Conservation (phyloP, 92 coral and sea anemone species). For the Actinostola sp. region DNA sequence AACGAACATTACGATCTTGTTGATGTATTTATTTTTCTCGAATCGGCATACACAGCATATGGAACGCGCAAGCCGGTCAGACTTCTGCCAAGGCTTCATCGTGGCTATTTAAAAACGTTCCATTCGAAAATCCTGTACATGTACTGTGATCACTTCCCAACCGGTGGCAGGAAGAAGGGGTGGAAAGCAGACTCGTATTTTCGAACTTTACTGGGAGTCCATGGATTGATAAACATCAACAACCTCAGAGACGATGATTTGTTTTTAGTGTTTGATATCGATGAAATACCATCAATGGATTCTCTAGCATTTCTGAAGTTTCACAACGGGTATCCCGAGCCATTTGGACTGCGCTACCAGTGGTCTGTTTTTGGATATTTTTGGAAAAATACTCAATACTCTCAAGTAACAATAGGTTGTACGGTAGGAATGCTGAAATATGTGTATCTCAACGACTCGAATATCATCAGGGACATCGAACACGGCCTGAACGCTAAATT, state of each 20-base stretch:
- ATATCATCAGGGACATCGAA: conserved; percentile 21
- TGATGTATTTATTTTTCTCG: conserved; percentile 36
- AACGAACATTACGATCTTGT: conserved; percentile 34
- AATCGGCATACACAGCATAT: conserved; percentile 31
- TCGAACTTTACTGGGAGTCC: conserved; percentile 14
- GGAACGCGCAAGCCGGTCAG: conserved; percentile 39
- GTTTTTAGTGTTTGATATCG: conserved; percentile 29
- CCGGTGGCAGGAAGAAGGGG: conserved; percentile 32
- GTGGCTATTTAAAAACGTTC: conserved; percentile 33
- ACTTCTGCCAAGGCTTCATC: conserved; percentile 38
- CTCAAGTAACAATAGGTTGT: conserved; percentile 38
- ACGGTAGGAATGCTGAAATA: conserved; percentile 26
- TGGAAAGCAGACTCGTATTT: conserved; percentile 32
- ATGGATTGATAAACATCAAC: conserved; percentile 17
- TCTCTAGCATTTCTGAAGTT: conserved; percentile 34
- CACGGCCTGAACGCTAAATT: conserved; percentile 9
- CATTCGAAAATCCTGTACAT: conserved; percentile 33
- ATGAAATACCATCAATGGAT: conserved; percentile 37
- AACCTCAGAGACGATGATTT: conserved; percentile 33
- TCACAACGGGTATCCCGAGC: conserved; percentile 41
- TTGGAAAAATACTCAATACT: conserved; percentile 32
- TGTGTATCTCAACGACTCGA: conserved; percentile 19
- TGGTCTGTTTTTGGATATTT: conserved; percentile 41
- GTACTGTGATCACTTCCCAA: conserved; percentile 39
- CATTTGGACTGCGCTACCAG: conserved; percentile 36